Evolutionary conservation across 2,888 invertebrate species (phyloP).

Genomic region (Papilio gigon): DNA sequence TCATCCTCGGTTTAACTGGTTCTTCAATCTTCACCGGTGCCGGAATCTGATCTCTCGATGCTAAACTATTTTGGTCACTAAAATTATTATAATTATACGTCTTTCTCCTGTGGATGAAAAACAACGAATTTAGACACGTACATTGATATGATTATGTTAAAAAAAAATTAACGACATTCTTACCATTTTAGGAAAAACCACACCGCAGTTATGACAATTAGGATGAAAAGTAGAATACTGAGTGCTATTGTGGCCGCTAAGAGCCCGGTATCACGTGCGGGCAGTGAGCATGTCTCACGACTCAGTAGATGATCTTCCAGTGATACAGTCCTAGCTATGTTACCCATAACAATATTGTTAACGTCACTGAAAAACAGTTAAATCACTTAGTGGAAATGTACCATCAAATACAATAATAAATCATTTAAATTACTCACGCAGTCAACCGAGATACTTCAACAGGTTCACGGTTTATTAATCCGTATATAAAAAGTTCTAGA

Average conservation of each 20-base stretch:
- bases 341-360: slow-evolving; percentile 55
- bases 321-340: slow-evolving; percentile 61
- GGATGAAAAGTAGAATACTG: slow-evolving; percentile 65
- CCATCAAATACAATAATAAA: background rate
- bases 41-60: slow-evolving; percentile 58
- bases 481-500: slow-evolving; percentile 69
- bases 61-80: slow-evolving; percentile 62
- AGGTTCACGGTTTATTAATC: slow-evolving; percentile 62
- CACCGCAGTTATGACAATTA: slow-evolving; percentile 60
- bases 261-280: slow-evolving; percentile 66
- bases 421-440: slow-evolving; percentile 53
- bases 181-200: slow-evolving; percentile 74
- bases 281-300: slow-evolving; percentile 57
- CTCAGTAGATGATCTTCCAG: slow-evolving; percentile 72
- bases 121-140: slow-evolving; percentile 38
- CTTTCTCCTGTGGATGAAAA: slow-evolving; percentile 58
- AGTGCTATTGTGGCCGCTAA: slow-evolving; percentile 72
- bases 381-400: background rate
- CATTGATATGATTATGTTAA: slow-evolving; percentile 46
- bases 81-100: slow-evolving; percentile 62
- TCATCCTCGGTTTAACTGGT: slow-evolving; percentile 59
- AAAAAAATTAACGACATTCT: slow-evolving; percentile 52
- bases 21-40: slow-evolving; percentile 54
- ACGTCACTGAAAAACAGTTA: slow-evolving; percentile 64
- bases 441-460: slow-evolving; percentile 61